Evolutionary conservation across 1,140 invertebrate genomes (phyloP), one percentile per base, ranked within the genome.

Genomic region (Sesamia nonagrioides): DNA sequence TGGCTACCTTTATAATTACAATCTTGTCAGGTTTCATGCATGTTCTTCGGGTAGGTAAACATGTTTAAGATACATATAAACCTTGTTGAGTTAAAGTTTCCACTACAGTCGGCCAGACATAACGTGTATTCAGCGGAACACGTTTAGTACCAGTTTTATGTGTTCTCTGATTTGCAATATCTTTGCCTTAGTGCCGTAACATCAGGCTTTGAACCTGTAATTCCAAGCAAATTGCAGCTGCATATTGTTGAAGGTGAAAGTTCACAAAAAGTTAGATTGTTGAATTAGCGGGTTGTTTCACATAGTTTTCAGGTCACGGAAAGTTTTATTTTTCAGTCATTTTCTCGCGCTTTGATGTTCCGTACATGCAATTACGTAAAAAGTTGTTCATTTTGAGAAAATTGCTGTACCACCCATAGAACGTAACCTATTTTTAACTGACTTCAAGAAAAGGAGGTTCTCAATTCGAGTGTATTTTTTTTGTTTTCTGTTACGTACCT

Each of bases 251-350:
- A 27, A 27, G 33, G 60, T 2, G 54, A 40, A 61, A 61, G 40
- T 61, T 37, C 60, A 7, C 33, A n/a, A 61, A 61, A 61, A 58
- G 60, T 61, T 61, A 61, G 6, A 61, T 61, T 61, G 60, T 61
- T 61, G 33, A 37, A 13, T n/a, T 35, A 35, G 60, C 2, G 13
- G 27, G 37, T 33, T 58, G 27, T 58, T 21, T 58, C 21, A 58
- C 54, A 58, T 58, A 58, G 54, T 58, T 58, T 56, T 58, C 45
- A 50, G 13, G 13, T 50, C 27, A 21, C 8, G 18, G 4, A 27
- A 27, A 27, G 54, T 58, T 58, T 21, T 21, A 11, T 54, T 54
- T 54, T 54, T 54, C 17, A 18, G 52, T 6, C n/a, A 9, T 54
- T 18, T 54, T 18, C 7, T 15, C 6, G 3, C 27, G 27, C 1